Conservation (phyloP, 2,888 invertebrate genomes). For the Agapetus fuscipes region DNA sequence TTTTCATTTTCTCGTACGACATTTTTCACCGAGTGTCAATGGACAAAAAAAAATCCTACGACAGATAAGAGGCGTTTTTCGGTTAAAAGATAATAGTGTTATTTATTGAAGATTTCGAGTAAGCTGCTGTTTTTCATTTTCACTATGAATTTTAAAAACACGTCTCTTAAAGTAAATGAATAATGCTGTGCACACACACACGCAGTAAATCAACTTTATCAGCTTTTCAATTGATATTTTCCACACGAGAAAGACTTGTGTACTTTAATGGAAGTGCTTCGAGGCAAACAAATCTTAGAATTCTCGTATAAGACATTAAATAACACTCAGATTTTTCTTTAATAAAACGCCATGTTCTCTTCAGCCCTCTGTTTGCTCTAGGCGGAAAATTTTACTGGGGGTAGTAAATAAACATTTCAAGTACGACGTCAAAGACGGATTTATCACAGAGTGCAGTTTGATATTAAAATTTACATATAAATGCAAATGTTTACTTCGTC, state of each 20-base stretch:
- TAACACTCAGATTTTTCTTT: neutral
- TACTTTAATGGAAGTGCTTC: neutral
- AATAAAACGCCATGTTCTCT: constrained; percentile 2
- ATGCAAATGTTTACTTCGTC: too few relatives aligned
- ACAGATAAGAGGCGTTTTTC: too few relatives aligned
- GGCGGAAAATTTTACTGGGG: constrained; percentile 3
- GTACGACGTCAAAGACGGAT: constrained; percentile 2
- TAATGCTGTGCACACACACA: neutral
- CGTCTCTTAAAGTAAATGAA: neutral
- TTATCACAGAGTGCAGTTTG: constrained; percentile 1
- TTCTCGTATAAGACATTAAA: too few relatives aligned
- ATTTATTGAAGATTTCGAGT: too few relatives aligned
- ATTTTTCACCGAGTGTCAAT: too few relatives aligned
- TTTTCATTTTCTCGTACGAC: too few relatives aligned
- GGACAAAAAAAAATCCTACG: too few relatives aligned
- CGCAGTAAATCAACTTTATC: neutral
- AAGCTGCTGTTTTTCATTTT: too few relatives aligned
- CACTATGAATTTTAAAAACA: neutral
- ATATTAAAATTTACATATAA: neutral
- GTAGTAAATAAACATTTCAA: constrained; percentile 1
- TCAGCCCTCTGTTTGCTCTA: constrained; percentile 4
- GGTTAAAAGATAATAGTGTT: too few relatives aligned
- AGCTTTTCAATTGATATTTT: constrained; percentile 1
- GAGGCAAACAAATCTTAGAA: neutral
- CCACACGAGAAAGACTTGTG: neutral